Conservation (phyloP, 2,113 vertebrate species). For the Clarias batrachus region DNA sequence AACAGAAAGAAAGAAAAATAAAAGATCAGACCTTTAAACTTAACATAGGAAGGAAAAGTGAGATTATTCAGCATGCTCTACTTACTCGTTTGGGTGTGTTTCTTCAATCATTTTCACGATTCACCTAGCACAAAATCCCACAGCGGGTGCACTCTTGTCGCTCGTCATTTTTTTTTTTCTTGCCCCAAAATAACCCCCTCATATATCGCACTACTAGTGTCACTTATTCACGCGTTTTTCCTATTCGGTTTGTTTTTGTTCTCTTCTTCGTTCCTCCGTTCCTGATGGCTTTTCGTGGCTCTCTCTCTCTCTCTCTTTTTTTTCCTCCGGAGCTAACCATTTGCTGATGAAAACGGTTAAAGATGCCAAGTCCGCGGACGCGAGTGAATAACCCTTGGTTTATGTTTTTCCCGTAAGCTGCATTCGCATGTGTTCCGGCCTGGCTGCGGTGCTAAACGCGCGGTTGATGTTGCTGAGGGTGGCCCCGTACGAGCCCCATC, state of each 20-base stretch:
- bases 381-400: neutral
- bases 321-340: slow-evolving; percentile 60
- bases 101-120: slow-evolving; percentile 84
- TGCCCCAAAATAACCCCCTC: slow-evolving; percentile 30
- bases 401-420: neutral
- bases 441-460: slow-evolving; percentile 31
- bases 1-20: neutral
- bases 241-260: slow-evolving; percentile 30
- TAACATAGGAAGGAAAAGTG: neutral
- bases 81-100: slow-evolving; percentile 88
- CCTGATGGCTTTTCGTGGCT: slow-evolving; percentile 69
- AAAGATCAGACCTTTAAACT: neutral
- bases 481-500: slow-evolving; percentile 86
- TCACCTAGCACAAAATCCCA: slow-evolving; percentile 77
- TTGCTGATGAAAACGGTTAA: slow-evolving; percentile 57
- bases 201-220: neutral
- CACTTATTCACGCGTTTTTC: neutral
- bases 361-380: slow-evolving; percentile 40
- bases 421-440: neutral
- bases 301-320: slow-evolving; percentile 56
- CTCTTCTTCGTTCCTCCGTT: slow-evolving; percentile 48
- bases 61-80: slow-evolving; percentile 57
- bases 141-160: slow-evolving; percentile 70
- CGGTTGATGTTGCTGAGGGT: slow-evolving; percentile 72
- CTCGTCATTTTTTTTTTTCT: slow-evolving; percentile 76